Percentiles rank a stretch among this genome's conserved stretches.
phyloP scores from a whole-genome alignment of 1,140 invertebrate genomes.

The Lucilia sericata region DNA sequence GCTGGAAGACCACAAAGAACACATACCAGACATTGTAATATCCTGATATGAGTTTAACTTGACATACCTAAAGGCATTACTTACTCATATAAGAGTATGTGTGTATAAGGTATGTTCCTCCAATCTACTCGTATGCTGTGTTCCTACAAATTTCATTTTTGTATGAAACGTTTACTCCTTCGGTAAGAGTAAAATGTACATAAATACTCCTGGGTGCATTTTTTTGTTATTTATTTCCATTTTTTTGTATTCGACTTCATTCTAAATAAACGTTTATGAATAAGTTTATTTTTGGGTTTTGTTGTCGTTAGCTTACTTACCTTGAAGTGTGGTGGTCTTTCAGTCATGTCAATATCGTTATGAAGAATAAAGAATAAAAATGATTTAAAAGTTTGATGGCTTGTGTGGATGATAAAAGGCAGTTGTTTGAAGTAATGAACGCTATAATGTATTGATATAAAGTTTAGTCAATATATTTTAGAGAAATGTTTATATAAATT shows the following conservation, averaged over 20 bases:
- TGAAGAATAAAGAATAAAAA: neutral
- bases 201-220: constrained; percentile 39
- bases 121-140: neutral
- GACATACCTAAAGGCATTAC: constrained; percentile 26
- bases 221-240: neutral
- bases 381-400: constrained; percentile 20
- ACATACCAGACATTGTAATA: constrained; percentile 38
- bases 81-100: neutral
- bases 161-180: neutral
- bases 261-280: constrained; percentile 11
- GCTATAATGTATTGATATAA: no score
- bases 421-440: neutral
- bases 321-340: constrained; percentile 23
- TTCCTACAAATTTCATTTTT: no score
- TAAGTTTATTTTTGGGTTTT: constrained; percentile 29
- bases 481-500: no score
- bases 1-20: constrained; percentile 29
- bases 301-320: neutral
- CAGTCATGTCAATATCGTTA: constrained; percentile 20
- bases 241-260: constrained; percentile 27
- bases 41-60: constrained; percentile 36
- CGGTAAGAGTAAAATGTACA: neutral
- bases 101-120: neutral
- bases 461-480: neutral
- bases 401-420: neutral